Percentiles rank a stretch among this genome's conserved stretches.
Evolutionary conservation across 2,888 invertebrate species (phyloP).

Genomic region (Athrips mouffetella): DNA sequence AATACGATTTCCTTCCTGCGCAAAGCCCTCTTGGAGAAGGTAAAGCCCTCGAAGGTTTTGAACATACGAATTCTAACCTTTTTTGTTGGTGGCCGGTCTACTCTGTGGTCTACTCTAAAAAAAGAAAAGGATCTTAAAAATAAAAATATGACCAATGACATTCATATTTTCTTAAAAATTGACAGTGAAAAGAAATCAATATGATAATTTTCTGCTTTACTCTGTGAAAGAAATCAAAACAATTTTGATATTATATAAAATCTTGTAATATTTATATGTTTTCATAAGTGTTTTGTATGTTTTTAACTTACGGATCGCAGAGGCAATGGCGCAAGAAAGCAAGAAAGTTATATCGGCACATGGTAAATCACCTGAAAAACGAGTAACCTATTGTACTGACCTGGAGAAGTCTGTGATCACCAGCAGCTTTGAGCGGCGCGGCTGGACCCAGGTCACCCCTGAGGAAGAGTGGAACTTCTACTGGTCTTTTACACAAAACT

Average conservation of each 20-base stretch:
- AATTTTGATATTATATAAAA: not conserved
- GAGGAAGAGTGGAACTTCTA: conserved; percentile 97
- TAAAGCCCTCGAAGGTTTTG: too few relatives aligned
- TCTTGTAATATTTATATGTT: not conserved
- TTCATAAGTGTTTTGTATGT: not conserved
- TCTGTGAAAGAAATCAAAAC: not conserved
- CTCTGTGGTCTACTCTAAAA: too few relatives aligned
- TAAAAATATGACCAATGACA: too few relatives aligned
- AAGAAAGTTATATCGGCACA: not conserved
- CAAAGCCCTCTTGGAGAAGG: too few relatives aligned
- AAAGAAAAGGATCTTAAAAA: too few relatives aligned
- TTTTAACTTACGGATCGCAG: too few relatives aligned
- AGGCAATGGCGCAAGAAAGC: conserved; percentile 2
- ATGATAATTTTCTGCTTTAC: too few relatives aligned
- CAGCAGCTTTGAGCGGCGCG: conserved; percentile 42
- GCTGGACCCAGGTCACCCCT: conserved; percentile 88
- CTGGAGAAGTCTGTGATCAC: conserved; percentile 49
- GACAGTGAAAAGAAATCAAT: not conserved
- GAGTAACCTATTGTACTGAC: conserved; percentile 44
- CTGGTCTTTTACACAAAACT: conserved; percentile 93
- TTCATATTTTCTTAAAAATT: not conserved
- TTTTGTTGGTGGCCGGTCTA: too few relatives aligned
- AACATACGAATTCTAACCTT: too few relatives aligned
- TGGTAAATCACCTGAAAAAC: not conserved
- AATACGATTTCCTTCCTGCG: too few relatives aligned